Base-by-base conservation (phyloP, 2,888 invertebrate species). In the Melieria crassipennis region DNA sequence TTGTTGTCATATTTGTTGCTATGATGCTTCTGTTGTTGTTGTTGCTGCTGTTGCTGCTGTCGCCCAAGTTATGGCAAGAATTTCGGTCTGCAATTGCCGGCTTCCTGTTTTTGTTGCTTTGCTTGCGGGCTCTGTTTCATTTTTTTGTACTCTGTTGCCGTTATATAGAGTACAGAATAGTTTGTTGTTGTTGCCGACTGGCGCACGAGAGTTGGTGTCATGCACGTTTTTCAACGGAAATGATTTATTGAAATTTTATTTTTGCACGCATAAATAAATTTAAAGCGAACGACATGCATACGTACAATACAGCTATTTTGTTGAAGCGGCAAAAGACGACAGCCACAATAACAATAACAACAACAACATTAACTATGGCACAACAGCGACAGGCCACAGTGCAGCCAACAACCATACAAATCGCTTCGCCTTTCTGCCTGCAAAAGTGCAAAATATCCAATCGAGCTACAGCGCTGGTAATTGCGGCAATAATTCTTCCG, bases 241-340 rank as follows among this genome's bases (percentile, higher is more conserved):
- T 74, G 72, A 70, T 74, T 72, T 72, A 74, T 72, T 70, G 68
- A 69, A 69, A 70, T 70, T 72, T 72, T 68, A 69, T 63, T 70
- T 74, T 72, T 63, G 67, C 72, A 65, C 70, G 71, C 72, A 74
- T 69, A 77, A 74, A 69, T 73, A 73, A 73, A 75, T 70, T 68
- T 48, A 61, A 68, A 66, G 65, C 64, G 66, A 73, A 57, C 62
- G 16, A 62, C 61, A 16, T 11, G 10, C 10, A 50, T 55, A 46
- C 13, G 61, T 61, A 68, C 13, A 52, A 45, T n/a, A 46, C 61
- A 63, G 4, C n/a, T 48, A 63, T 10, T 70, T 30, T 30, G 2
- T 30, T 30, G 30, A 30, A 73, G 66, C 66, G 62, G 60, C 70
- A 76, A 58, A 50, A 70, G 30, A 46, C 60, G 58, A 10, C 5